Evolutionary conservation across 2,113 vertebrate genomes (phyloP), one percentile per base, ranked within the genome.

Genomic region (Datnioides undecimradiatus): DNA sequence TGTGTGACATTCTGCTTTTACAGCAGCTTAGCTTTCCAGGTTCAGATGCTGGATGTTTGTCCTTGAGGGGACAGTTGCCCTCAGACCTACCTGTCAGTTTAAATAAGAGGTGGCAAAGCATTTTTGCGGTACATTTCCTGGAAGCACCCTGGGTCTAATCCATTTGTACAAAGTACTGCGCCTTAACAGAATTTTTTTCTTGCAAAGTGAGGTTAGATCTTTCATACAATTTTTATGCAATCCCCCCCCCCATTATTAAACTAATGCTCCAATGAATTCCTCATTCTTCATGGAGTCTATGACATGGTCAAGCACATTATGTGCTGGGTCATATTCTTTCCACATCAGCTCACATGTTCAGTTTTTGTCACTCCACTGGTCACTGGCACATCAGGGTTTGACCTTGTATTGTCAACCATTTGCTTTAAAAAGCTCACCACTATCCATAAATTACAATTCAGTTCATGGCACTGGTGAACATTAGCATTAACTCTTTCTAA

Each of bases 61-160:
- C 87, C 91, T 92, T 87, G 75, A 90, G 81, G 90, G 89, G 85
- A 91, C 84, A 85, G 79, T 58, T 90, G 86, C 75, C 76, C 89
- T 87, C 64, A 84, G 83, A 85, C 81, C 77, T 81, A 54, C 71
- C 82, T 87, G 85, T 90, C 91, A 90, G 54, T 66, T 89, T 85
- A 43, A 80, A 81, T 81, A 76, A 87, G 68, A 80, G 33, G 21
- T 72, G 80, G 68, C 70, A 67, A 38, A 59, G 46, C 52, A 67
- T 77, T 86, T 46, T 83, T 79, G 57, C 38, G 8, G 29, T 58
- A 73, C 14, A 54, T 83, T 85, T 80, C 76, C 49, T 46, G 14
- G 52, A 74, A 73, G 75, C 25, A 64, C 71, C 58, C 8, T 5
- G 46, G 57, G 40, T 67, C 31, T 34, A 59, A 79, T 77, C 73